Percentiles rank a stretch among this genome's conserved stretches.
These are phyloP conservation scores for Lateolabrax maculatus DNA, from an alignment of 2,797 vertebrate genomes.

Conservation along the genomic window DNA sequence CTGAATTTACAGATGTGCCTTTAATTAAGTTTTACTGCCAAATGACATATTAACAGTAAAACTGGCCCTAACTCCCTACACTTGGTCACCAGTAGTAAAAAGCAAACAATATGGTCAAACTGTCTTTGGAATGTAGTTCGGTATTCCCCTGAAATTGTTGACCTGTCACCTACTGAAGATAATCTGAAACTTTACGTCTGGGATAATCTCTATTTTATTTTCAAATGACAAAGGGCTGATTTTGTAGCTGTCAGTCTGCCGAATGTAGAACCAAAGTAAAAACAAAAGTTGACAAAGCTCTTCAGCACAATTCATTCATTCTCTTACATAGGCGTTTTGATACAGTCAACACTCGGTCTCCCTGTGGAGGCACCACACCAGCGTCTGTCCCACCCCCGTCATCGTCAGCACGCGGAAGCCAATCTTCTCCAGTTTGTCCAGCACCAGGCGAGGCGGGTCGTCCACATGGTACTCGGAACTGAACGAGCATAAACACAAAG, in stretches of 20 bases:
- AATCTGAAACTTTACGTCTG: slow-evolving; percentile 34
- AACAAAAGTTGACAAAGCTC: not conserved
- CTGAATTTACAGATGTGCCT: slow-evolving; percentile 16
- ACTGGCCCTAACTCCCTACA: not conserved
- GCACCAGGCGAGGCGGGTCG: slow-evolving; percentile 91
- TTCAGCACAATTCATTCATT: slow-evolving; percentile 1
- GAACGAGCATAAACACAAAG: slow-evolving; percentile 70
- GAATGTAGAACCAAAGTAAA: not conserved
- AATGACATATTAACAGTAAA: slow-evolving; percentile 23
- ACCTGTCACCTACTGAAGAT: slow-evolving; percentile 3
- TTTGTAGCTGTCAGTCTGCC: not conserved
- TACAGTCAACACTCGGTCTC: slow-evolving; percentile 57
- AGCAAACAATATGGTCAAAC: slow-evolving; percentile 20
- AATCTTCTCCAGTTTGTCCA: slow-evolving; percentile 94
- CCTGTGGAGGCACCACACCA: slow-evolving; percentile 98
- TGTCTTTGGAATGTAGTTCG: slow-evolving; percentile 39
- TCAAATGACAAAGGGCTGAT: not conserved
- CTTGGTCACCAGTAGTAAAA: slow-evolving; percentile 26
- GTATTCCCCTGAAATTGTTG: slow-evolving; percentile 11
- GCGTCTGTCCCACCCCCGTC: slow-evolving; percentile 96
- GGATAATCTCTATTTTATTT: slow-evolving; percentile 37
- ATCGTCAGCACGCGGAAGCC: slow-evolving; percentile 93
- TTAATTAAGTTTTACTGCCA: slow-evolving; percentile 16
- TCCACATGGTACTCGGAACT: slow-evolving; percentile 96
- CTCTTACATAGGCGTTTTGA: slow-evolving; percentile 24